These are phyloP conservation scores for Tupaia chinensis DNA, from an alignment of 2,113 vertebrate species.

Conservation along the genomic window DNA sequence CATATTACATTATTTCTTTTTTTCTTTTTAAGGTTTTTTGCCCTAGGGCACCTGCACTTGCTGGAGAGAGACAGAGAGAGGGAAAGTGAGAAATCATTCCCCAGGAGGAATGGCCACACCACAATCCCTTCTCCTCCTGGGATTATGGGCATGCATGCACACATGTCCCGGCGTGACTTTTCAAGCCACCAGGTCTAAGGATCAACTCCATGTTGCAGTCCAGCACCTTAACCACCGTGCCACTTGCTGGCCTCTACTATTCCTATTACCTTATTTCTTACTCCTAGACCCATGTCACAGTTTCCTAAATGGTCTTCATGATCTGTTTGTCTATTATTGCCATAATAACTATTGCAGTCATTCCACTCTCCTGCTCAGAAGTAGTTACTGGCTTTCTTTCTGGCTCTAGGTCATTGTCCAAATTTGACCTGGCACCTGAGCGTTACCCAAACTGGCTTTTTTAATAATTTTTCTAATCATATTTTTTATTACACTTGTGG, in stretches of 20 bases:
- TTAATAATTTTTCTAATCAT: conserved; percentile 25
- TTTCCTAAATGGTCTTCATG: conserved; percentile 11
- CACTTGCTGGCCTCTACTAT: no score
- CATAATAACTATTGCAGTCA: neutral
- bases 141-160: no score
- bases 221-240: no score
- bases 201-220: no score
- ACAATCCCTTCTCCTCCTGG: no score
- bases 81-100: no score
- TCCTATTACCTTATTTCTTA: neutral
- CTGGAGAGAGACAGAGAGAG: no score
- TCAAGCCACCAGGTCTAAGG: no score
- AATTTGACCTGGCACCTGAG: neutral
- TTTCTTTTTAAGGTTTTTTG: no score
- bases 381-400: neutral
- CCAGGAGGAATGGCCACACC: no score
- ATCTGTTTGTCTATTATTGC: neutral
- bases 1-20: neutral
- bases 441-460: neutral
- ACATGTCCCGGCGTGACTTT: no score
- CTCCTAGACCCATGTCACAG: neutral
- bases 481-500: conserved; percentile 37
- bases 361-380: neutral
- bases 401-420: neutral
- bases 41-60: no score